phyloP scores from a whole-genome alignment of 2,797 vertebrate species.

The Pygocentrus nattereri region DNA sequence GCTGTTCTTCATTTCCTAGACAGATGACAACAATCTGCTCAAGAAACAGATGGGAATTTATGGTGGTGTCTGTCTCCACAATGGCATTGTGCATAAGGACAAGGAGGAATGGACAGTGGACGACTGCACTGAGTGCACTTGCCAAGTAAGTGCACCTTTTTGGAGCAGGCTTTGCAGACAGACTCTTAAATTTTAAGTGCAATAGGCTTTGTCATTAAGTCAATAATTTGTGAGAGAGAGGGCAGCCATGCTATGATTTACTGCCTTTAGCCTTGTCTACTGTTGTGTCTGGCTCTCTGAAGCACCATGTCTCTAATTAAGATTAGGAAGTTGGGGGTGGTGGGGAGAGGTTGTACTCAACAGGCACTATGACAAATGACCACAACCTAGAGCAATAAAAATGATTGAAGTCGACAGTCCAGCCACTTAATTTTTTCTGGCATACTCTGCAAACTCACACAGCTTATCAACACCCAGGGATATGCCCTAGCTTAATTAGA shows the following conservation, averaged over 20 bases:
- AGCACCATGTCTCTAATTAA: constrained; percentile 67
- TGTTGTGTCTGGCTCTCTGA: constrained; percentile 65
- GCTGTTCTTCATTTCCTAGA: constrained; percentile 72
- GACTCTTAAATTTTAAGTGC: constrained; percentile 45
- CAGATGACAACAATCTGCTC: constrained; percentile 86
- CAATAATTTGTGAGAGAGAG: constrained; percentile 71
- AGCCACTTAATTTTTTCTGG: background rate
- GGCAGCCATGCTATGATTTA: constrained; percentile 66
- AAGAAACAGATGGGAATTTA: constrained; percentile 79
- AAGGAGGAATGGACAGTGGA: constrained; percentile 95
- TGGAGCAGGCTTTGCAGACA: constrained; percentile 33
- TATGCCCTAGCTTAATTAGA: constrained; percentile 56
- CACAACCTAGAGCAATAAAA: constrained; percentile 16
- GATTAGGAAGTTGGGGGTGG: constrained; percentile 48
- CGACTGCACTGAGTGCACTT: constrained; percentile 96
- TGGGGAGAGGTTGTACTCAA: background rate
- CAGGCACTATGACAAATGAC: constrained; percentile 10
- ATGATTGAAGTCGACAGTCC: background rate
- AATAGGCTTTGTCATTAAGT: constrained; percentile 57
- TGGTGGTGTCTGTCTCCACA: constrained; percentile 89
- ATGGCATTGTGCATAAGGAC: constrained; percentile 90
- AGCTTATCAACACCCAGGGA: constrained; percentile 32
- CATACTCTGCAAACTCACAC: background rate
- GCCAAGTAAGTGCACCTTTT: constrained; percentile 84
- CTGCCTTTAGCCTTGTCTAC: constrained; percentile 54